Base-by-base conservation (phyloP, 2,797 vertebrate genomes). In the Eremophila alpestris region DNA sequence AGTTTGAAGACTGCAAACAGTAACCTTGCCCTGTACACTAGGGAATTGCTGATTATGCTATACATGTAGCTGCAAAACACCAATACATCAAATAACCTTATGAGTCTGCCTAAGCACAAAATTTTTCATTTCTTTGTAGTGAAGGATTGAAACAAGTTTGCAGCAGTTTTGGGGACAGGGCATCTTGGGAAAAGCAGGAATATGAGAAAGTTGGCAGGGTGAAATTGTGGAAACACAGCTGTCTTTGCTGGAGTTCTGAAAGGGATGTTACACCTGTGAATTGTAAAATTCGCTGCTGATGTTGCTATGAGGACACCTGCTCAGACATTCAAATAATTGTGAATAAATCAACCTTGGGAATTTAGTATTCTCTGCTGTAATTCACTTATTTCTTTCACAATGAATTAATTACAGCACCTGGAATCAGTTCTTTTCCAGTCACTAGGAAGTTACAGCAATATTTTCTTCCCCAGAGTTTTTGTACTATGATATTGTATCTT, bases 161-260 rank as follows among this genome's bases (percentile, higher is more conserved):
- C 54, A 71, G 69, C 18, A 59, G 48, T 71, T 94, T 49, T 70
- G 30, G 71, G 65, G 54, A 62, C 7, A 54, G 5, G 48, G 46
- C 0, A 4, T 62, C 60, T 85, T 87, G 78, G 81, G 93, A 80
- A 92, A 93, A 93, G 20, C 15, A 24, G 17, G 45, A 74, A 14
- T 63, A 70, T 36, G 40, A 77, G 78, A 90, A 93, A 67, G 34
- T 32, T 60, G 56, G 22, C 36, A 95, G 78, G 54, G 56, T 89
- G 60, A 87, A 85, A 54, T 49, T 82, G 56, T 84, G 92, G 75
- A 87, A 92, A 77, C 58, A 68, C 90, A 92, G 64, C 60, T 92
- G 92, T 32, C 54, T 79, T 75, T 87, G 30, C 63, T 87, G 75
- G 64, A 68, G 52, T 51, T 93, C 86, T 91, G 75, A 90, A 94